Conservation (phyloP, 2,888 invertebrate species). For the Dione vanillae region DNA sequence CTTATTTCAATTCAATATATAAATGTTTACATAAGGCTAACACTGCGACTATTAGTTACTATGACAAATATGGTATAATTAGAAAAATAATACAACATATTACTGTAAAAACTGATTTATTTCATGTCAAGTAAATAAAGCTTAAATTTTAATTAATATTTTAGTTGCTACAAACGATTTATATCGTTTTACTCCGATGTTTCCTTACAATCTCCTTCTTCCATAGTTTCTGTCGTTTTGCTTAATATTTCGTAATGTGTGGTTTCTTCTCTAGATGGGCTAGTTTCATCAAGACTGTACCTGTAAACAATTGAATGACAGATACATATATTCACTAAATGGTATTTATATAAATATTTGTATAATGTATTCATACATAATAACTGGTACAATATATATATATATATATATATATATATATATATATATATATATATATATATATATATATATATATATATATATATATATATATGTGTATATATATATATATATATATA, state of each 20-base stretch:
- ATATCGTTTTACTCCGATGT: background rate
- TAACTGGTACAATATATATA: no score
- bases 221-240: constrained; percentile 58
- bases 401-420: no score
- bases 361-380: no score
- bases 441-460: no score
- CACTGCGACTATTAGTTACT: background rate
- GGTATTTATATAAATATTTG: no score
- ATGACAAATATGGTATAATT: background rate
- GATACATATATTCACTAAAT: no score
- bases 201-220: constrained; percentile 6
- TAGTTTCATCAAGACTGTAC: constrained; percentile 86
- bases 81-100: constrained; percentile 8
- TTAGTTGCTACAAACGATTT: background rate
- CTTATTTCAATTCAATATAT: no score
- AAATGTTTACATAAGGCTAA: no score
- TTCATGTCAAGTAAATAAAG: background rate
- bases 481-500: no score
- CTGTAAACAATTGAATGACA: constrained; percentile 60
- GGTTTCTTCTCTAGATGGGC: constrained; percentile 81
- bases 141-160: background rate
- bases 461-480: no score
- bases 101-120: constrained; percentile 15
- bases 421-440: no score
- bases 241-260: constrained; percentile 86